A percentile compares a stretch with the other conserved stretches of the same genome.
Evolutionary conservation across 2,113 vertebrate genomes (phyloP).

Genomic region (zebrafish (Danio rerio)): GRCz12tu NC_133178.1:931501-932000

Average conservation of each 20-base stretch:
- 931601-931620: constrained; percentile 76
- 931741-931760: constrained; percentile 44
- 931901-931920: no score
- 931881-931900: no score
- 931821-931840: background rate
- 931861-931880: background rate
- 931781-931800: background rate
- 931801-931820: background rate
- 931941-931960: no score
- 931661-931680: constrained; percentile 63
- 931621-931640: constrained; percentile 75
- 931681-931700: constrained; percentile 60
- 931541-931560: constrained; percentile 66
- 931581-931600: constrained; percentile 80
- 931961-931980: background rate
- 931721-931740: no score
- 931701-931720: constrained; percentile 60
- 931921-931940: no score
- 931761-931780: constrained; percentile 48
- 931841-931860: background rate
- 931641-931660: constrained; percentile 75
- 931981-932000: background rate
- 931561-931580: constrained; percentile 74
- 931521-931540: no score
- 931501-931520: constrained; percentile 25